phyloP scores from a whole-genome alignment of 1,140 invertebrate species.

The Atta cephalotes region DNA sequence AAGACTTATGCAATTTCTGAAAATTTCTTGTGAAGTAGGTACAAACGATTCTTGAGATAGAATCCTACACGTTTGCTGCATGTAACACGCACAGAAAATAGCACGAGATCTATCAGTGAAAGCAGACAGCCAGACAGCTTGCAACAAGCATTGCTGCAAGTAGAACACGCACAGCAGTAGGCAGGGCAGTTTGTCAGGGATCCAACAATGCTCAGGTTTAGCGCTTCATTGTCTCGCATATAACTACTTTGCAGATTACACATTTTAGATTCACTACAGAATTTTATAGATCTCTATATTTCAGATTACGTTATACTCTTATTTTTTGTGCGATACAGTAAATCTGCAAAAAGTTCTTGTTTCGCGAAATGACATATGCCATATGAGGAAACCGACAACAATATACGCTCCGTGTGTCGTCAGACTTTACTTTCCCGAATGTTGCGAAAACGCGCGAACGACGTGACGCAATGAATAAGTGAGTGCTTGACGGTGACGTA shows the following conservation, averaged over 20 bases:
- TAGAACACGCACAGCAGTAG: constrained; percentile 37
- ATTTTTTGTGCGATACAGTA: background rate
- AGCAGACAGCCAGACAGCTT: constrained; percentile 44
- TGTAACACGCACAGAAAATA: constrained; percentile 58
- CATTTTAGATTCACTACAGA: background rate
- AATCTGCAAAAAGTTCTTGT: background rate
- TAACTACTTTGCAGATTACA: background rate
- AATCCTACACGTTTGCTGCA: background rate
- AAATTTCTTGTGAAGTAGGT: constrained; percentile 29
- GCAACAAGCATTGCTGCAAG: constrained; percentile 51
- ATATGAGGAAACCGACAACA: background rate
- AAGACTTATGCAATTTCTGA: constrained; percentile 22
- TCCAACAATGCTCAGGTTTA: background rate
- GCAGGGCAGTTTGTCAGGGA: constrained; percentile 29
- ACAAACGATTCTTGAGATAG: constrained; percentile 13
- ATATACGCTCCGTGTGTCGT: background rate
- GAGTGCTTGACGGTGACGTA: constrained; percentile 48
- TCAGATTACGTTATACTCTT: constrained; percentile 10
- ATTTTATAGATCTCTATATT: background rate
- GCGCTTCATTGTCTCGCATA: background rate
- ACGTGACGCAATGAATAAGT: constrained; percentile 56
- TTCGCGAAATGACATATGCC: background rate
- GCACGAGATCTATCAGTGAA: constrained; percentile 49
- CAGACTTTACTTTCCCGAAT: constrained; percentile 22
- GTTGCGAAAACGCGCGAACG: constrained; percentile 34